Percentiles rank a stretch among this genome's conserved stretches.
phyloP scores from a whole-genome alignment of 1,140 invertebrate species.

The Paralvinella palmiformis region DNA sequence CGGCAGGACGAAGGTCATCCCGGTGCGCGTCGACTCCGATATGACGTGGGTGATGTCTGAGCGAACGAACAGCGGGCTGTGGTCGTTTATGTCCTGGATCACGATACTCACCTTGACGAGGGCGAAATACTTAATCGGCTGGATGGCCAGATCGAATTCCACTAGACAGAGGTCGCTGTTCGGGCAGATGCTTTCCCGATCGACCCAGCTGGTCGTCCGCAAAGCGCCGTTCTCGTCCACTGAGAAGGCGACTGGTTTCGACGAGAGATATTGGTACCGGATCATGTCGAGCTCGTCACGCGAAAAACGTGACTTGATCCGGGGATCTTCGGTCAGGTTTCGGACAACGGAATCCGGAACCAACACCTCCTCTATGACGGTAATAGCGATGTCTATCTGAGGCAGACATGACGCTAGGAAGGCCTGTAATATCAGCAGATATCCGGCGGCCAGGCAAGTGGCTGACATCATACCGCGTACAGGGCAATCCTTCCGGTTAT shows the following conservation, averaged over 20 bases:
- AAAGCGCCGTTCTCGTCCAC: slow-evolving; percentile 16
- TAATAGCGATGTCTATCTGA: too few relatives aligned
- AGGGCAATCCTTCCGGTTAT: too few relatives aligned
- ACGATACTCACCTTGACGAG: slow-evolving; percentile 38
- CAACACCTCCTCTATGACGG: slow-evolving; percentile 13
- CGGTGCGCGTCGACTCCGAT: slow-evolving; percentile 48
- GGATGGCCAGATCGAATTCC: slow-evolving; percentile 13
- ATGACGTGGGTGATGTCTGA: slow-evolving; percentile 25
- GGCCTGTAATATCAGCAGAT: too few relatives aligned
- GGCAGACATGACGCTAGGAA: too few relatives aligned
- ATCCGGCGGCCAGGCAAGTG: too few relatives aligned
- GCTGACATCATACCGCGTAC: too few relatives aligned
- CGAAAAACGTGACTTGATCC: not conserved
- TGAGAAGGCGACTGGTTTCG: not conserved
- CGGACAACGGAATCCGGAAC: slow-evolving; percentile 8
- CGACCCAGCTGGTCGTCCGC: slow-evolving; percentile 2
- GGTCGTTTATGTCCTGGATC: slow-evolving; percentile 80
- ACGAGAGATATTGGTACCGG: slow-evolving; percentile 8
- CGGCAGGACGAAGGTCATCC: slow-evolving; percentile 58
- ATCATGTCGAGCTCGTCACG: not conserved
- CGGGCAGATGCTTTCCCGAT: slow-evolving; percentile 18
- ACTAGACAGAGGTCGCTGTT: slow-evolving; percentile 1
- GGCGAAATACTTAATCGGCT: slow-evolving; percentile 19
- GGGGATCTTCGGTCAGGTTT: slow-evolving; percentile 7
- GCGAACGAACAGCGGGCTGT: slow-evolving; percentile 70